phyloP scores from a whole-genome alignment of 1,140 invertebrate species.

The Wiebesia pumilae region DNA sequence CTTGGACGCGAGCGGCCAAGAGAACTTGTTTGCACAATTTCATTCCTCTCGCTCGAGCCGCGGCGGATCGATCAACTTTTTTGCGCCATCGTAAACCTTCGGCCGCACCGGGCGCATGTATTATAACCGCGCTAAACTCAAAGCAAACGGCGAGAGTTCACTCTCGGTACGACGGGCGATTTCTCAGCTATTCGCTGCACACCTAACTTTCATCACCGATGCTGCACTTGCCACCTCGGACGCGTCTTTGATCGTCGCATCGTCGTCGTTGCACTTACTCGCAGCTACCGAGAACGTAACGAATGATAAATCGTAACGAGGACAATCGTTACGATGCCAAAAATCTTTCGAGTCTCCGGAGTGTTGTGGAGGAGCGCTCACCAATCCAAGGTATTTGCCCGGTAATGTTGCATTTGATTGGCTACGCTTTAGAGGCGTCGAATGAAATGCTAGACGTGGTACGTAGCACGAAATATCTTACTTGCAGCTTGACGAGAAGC shows the following conservation, averaged over 20 bases:
- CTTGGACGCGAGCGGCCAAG: not conserved
- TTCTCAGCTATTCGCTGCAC: not conserved
- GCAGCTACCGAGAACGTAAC: not conserved
- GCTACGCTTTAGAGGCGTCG: not conserved
- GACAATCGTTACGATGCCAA: not conserved
- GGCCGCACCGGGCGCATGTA: not conserved
- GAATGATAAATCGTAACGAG: too few relatives aligned
- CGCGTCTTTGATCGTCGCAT: not conserved
- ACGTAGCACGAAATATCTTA: too few relatives aligned
- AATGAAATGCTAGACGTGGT: too few relatives aligned
- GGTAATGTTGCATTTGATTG: not conserved
- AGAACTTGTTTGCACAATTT: conserved; percentile 45
- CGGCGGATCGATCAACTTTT: conserved; percentile 35
- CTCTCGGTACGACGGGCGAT: not conserved
- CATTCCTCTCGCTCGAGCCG: conserved; percentile 3
- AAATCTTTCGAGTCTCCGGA: not conserved
- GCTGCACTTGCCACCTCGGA: not conserved
- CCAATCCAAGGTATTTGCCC: not conserved
- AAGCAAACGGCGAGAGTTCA: not conserved
- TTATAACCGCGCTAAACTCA: not conserved
- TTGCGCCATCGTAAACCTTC: conserved; percentile 21
- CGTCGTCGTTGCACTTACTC: not conserved
- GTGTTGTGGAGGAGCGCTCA: not conserved
- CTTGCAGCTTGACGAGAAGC: too few relatives aligned
- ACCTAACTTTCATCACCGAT: not conserved